These are phyloP conservation scores for Tetramorium simillimum DNA, from an alignment of 1,140 invertebrate genomes.

Conservation along the genomic window DNA sequence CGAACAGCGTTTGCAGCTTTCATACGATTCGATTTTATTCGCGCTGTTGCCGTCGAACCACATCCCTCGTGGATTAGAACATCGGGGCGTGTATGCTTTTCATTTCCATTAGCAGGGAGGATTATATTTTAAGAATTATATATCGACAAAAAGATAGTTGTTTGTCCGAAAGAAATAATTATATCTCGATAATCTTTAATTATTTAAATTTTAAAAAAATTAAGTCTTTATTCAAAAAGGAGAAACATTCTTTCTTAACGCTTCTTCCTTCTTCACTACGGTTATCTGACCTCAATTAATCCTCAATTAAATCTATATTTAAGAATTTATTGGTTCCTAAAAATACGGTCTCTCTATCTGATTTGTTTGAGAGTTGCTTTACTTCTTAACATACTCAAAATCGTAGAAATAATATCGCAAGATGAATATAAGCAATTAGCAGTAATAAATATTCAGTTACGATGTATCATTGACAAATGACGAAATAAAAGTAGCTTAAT, in stretches of 20 bases:
- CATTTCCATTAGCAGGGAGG: background rate
- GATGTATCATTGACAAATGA: background rate
- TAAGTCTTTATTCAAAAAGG: background rate
- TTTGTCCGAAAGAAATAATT: background rate
- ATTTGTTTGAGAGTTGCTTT: background rate
- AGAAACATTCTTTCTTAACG: no score
- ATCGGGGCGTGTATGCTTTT: background rate
- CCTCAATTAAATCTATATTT: background rate
- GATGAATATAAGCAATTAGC: slow-evolving; percentile 12
- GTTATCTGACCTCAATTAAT: background rate
- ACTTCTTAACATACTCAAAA: background rate
- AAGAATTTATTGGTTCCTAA: background rate
- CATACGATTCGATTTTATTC: slow-evolving; percentile 12
- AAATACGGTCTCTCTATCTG: background rate
- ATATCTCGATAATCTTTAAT: background rate
- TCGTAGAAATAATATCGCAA: no score
- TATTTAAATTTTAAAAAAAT: background rate
- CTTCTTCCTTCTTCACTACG: background rate
- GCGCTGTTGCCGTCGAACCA: background rate
- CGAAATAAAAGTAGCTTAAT: slow-evolving; percentile 33
- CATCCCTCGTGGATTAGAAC: background rate
- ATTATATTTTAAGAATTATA: background rate
- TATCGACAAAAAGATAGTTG: background rate
- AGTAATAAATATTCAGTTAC: slow-evolving; percentile 6
- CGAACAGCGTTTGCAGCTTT: slow-evolving; percentile 10